Percentiles rank a stretch among this genome's conserved stretches.
Evolutionary conservation across 2,888 invertebrate species (phyloP).

Genomic region (Thecocarcelia acutangulata): DNA sequence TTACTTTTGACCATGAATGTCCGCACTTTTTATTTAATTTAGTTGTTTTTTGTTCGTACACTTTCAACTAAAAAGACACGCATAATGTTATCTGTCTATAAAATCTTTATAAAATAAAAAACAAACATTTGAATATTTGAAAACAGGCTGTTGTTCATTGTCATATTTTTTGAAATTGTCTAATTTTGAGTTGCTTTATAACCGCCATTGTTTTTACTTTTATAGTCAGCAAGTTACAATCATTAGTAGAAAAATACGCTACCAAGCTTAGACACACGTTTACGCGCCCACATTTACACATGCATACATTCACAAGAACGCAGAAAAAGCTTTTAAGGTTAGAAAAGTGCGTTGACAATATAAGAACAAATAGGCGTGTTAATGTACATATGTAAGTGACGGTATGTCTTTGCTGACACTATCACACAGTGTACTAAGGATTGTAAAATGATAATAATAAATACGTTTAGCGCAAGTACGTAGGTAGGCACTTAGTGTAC

Average conservation of each 20-base stretch:
- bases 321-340: constrained; percentile 58
- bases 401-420: constrained; percentile 43
- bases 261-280: no score
- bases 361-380: constrained; percentile 45
- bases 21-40: constrained; percentile 43
- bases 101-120: constrained; percentile 3
- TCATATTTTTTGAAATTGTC: constrained; percentile 22
- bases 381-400: constrained; percentile 32
- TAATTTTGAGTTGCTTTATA: constrained; percentile 42
- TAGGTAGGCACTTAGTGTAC: not conserved
- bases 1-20: no score
- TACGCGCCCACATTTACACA: not conserved
- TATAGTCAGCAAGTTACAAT: constrained; percentile 62
- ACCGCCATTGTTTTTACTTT: constrained; percentile 20
- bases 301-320: not conserved
- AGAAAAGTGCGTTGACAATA: constrained; percentile 63
- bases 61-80: constrained; percentile 12
- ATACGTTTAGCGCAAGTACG: constrained; percentile 6
- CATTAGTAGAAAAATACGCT: constrained; percentile 29
- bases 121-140: constrained; percentile 21
- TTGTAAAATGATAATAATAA: constrained; percentile 57
- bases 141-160: constrained; percentile 57
- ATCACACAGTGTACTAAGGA: constrained; percentile 56
- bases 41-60: not conserved
- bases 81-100: constrained; percentile 19